Percentiles rank a stretch among this genome's conserved stretches.
Conservation (phyloP, 1,140 invertebrate species). For the Ylistrum balloti region DNA sequence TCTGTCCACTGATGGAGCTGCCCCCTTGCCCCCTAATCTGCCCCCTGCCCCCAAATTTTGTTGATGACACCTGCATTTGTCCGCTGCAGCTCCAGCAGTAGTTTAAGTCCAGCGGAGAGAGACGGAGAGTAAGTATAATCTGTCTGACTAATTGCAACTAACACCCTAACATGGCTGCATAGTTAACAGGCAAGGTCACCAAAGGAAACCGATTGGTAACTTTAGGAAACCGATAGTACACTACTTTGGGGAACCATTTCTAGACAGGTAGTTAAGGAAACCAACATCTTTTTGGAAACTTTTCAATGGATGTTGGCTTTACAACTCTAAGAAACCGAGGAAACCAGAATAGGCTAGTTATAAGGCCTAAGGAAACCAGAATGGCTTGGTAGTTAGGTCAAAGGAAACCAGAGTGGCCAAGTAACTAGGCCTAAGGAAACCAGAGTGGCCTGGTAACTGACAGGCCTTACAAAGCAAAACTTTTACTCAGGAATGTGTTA, state of each 20-base stretch:
- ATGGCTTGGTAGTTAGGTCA: no score
- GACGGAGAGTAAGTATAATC: slow-evolving; percentile 23
- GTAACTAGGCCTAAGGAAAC: no score
- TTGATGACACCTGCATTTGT: slow-evolving; percentile 45
- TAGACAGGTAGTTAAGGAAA: neutral
- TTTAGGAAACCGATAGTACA: no score
- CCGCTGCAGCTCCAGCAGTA: slow-evolving; percentile 52
- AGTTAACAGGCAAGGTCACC: neutral
- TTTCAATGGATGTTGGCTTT: no score
- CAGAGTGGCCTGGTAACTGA: no score
- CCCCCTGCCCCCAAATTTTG: neutral
- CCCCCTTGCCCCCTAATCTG: neutral
- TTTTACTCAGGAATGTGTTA: no score
- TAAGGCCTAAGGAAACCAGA: no score
- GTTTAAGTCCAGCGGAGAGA: slow-evolving; percentile 49
- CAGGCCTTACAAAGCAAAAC: no score
- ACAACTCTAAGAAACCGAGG: no score
- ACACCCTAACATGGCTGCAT: neutral
- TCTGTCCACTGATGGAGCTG: slow-evolving; percentile 12
- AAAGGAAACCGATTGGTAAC: neutral
- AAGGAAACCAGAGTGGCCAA: no score
- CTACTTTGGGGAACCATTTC: neutral
- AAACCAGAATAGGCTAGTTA: no score
- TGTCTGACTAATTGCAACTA: neutral
- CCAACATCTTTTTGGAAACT: neutral